Percentiles rank a stretch among this genome's conserved stretches.
Conservation (phyloP, 2,797 vertebrate genomes). For the Sternotherus odoratus region DNA sequence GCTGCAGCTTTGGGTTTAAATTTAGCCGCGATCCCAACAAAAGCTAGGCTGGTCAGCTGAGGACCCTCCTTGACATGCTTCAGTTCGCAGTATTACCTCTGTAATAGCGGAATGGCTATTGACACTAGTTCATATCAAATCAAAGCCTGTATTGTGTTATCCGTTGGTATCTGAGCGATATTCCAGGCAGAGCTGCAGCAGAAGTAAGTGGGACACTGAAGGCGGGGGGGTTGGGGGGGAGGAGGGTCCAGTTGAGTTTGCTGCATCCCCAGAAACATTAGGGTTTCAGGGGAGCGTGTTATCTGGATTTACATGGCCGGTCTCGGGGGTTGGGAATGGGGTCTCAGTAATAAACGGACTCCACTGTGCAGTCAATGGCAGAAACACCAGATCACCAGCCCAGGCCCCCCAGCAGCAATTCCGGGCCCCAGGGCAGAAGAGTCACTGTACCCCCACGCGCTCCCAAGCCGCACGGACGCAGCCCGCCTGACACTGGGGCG, state of each 20-base stretch:
- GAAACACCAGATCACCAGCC: not conserved
- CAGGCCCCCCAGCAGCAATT: no score
- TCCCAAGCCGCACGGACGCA: no score
- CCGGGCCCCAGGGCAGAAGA: no score
- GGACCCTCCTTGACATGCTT: not conserved
- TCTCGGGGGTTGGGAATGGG: not conserved
- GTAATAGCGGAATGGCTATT: not conserved
- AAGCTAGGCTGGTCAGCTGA: fast-evolving
- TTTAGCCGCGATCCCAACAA: not conserved
- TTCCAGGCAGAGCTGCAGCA: not conserved
- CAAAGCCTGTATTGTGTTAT: not conserved
- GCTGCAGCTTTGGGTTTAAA: not conserved
- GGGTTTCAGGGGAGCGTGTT: not conserved
- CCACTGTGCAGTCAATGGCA: not conserved
- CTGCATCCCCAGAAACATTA: not conserved
- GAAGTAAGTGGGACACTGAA: not conserved
- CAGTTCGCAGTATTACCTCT: not conserved
- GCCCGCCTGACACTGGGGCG: no score
- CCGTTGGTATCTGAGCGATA: not conserved
- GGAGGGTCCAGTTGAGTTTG: not conserved
- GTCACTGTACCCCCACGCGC: no score
- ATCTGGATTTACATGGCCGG: not conserved
- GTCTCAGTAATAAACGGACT: not conserved
- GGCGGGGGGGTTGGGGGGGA: not conserved
- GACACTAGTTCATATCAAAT: not conserved